Base-by-base conservation (phyloP, 2,797 vertebrate genomes). In the Ptychobarbus kaznakovi region DNA sequence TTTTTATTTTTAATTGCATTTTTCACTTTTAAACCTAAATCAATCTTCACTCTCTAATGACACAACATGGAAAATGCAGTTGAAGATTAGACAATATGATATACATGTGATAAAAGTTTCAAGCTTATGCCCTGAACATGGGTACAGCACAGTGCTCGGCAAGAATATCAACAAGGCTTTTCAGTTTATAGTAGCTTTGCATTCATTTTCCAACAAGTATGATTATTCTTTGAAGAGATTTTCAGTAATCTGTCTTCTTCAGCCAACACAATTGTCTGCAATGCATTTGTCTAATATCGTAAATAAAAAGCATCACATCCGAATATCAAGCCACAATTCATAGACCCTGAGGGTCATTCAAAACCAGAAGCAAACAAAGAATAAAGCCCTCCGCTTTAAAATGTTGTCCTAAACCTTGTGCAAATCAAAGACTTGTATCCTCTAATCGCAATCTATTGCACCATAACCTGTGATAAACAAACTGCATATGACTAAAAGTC, bases 361-460 rank as follows among this genome's bases (percentile, higher is more conserved):
- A 83, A 82, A 79, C 25, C 32, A 56, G 81, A 28, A 68, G 63
- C 82, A 49, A 84, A 25, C 32, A 38, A 80, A 42, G 40, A 72
- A 77, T 77, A 65, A 58, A n/a, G 53, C 32, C 28, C 18, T 12
- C 8, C 44, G 2, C 51, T 35, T 75, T 58, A 44, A 86, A 78
- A 78, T 40, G 53, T 73, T 82, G 83, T 70, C 75, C 73, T 79
- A 81, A 32, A 80, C 53, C 86, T 80, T 86, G 88, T 89, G 84
- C 84, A 89, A 84, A 88, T 49, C 25, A 66, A 63, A 35, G 35
- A 70, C 38, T 66, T 76, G 42, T 87, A 83, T 84, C 88, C 56
- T 81, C 5, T 72, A 46, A 84, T 88, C 65, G 74, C 68, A 61
- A 84, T 83, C 86, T 89, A 88, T 90, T 89, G 88, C 87, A 88